Evolutionary conservation across 2,797 vertebrate genomes (phyloP).

Genomic region (Chaenodraco wilsoni): DNA sequence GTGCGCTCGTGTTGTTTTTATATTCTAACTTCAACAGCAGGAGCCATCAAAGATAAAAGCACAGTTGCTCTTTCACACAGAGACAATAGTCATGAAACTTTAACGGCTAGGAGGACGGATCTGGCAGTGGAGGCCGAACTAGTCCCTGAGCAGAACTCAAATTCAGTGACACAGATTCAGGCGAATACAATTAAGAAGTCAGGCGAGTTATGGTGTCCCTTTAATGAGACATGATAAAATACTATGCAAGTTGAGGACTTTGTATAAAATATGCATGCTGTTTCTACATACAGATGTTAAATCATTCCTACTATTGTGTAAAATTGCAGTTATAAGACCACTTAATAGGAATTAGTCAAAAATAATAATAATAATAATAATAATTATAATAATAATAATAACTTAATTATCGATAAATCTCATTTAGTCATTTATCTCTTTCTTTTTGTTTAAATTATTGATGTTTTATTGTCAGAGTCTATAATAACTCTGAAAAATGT

Average conservation of each 20-base stretch:
- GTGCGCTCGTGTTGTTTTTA: slow-evolving; percentile 62
- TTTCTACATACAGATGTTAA: background rate
- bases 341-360: background rate
- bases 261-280: background rate
- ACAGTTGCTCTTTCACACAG: slow-evolving; percentile 68
- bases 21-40: slow-evolving; percentile 68
- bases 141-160: slow-evolving; percentile 51
- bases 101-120: slow-evolving; percentile 64
- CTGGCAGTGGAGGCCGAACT: slow-evolving; percentile 24
- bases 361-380: background rate
- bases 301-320: background rate
- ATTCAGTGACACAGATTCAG: slow-evolving; percentile 53
- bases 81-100: slow-evolving; percentile 74
- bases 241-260: slow-evolving; percentile 14
- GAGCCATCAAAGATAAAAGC: slow-evolving; percentile 76
- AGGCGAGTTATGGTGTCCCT: slow-evolving; percentile 9
- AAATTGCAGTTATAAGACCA: background rate
- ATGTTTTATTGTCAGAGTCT: background rate
- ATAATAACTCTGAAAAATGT: background rate
- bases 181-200: slow-evolving; percentile 39
- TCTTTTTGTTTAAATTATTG: background rate
- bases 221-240: slow-evolving; percentile 35
- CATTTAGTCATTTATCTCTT: background rate
- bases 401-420: background rate
- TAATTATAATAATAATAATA: background rate